Percentiles rank a stretch among this genome's conserved stretches.
Evolutionary conservation across 2,888 invertebrate genomes (phyloP).

Genomic region (Nycteola revayana): DNA sequence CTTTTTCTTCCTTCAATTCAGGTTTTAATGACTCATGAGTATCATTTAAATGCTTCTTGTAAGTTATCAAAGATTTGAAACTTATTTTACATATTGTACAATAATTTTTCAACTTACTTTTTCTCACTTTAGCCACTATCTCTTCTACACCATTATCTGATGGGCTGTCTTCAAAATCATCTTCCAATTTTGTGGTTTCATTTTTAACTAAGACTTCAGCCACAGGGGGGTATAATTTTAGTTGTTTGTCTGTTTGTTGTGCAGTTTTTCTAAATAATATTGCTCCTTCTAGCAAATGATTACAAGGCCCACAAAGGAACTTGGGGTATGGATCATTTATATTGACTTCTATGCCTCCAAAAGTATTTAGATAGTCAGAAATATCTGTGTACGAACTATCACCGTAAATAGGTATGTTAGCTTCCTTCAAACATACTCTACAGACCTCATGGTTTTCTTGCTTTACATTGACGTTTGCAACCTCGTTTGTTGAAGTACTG

Average conservation of each 20-base stretch:
- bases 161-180: background rate
- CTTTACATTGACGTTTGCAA: too few species aligned
- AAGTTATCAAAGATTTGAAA: too few species aligned
- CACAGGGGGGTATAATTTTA: slow-evolving; percentile 24
- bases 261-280: slow-evolving; percentile 65
- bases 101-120: slow-evolving; percentile 22
- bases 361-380: slow-evolving; percentile 42
- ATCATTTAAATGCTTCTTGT: too few species aligned
- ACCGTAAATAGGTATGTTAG: slow-evolving; percentile 57
- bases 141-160: slow-evolving; percentile 20
- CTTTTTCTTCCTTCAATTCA: too few species aligned
- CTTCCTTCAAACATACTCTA: slow-evolving; percentile 64
- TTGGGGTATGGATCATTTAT: slow-evolving; percentile 57
- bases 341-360: slow-evolving; percentile 52
- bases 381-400: slow-evolving; percentile 37
- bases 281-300: slow-evolving; percentile 57
- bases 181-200: slow-evolving; percentile 5
- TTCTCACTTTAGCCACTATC: slow-evolving; percentile 22
- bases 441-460: slow-evolving; percentile 39
- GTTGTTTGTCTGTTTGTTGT: slow-evolving; percentile 47
- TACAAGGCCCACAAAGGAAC: slow-evolving; percentile 56
- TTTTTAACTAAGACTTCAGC: background rate
- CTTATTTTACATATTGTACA: too few species aligned
- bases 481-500: too few species aligned
- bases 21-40: too few species aligned